Percentiles rank a stretch among this genome's conserved stretches.
These are phyloP conservation scores for Arctocebus calabarensis DNA, from an alignment of 2,797 vertebrate genomes.

Conservation along the genomic window DNA sequence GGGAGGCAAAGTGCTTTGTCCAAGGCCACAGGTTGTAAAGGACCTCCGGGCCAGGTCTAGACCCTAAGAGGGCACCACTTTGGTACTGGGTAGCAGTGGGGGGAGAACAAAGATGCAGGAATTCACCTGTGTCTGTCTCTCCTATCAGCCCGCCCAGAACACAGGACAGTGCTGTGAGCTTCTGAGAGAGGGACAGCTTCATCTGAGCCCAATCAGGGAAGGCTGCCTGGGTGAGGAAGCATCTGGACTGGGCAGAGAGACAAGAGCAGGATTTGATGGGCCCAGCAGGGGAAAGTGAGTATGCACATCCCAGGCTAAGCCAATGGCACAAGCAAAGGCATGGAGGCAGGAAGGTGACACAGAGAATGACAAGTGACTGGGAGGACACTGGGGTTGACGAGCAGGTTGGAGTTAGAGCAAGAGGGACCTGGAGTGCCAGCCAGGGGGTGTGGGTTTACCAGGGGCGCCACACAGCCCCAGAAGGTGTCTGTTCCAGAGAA, in stretches of 20 bases:
- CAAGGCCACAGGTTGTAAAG: not conserved
- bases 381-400: not conserved
- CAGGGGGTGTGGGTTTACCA: not conserved
- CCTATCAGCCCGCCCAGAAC: not conserved
- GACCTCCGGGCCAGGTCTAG: not conserved
- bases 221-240: not conserved
- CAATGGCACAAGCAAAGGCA: not conserved
- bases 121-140: not conserved
- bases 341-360: not conserved
- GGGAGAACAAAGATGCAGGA: not conserved
- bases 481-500: not conserved
- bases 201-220: not conserved
- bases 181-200: not conserved
- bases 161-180: not conserved
- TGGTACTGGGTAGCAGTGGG: not conserved
- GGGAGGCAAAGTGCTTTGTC: not conserved
- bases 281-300: not conserved
- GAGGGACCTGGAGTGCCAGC: not conserved
- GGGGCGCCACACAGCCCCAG: fast-evolving
- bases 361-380: not conserved
- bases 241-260: not conserved
- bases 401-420: not conserved
- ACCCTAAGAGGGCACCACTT: not conserved
- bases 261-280: not conserved
- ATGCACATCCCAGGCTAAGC: not conserved